These are phyloP conservation scores for Alectura lathami DNA, from an alignment of 2,113 vertebrate genomes.

Conservation along the genomic window DNA sequence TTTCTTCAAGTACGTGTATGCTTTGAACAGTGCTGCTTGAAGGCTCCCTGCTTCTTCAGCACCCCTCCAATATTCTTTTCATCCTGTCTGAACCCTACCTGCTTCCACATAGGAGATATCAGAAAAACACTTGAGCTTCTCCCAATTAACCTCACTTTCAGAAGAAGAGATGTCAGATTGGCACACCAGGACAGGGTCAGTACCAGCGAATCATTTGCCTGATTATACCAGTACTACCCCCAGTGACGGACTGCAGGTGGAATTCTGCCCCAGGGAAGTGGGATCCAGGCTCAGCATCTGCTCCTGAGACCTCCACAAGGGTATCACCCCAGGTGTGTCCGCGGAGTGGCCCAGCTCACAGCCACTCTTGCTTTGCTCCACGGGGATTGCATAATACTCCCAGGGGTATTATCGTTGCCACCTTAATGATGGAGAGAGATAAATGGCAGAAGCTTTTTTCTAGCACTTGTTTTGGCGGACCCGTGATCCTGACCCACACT, in stretches of 20 bases:
- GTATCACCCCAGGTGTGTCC: not conserved
- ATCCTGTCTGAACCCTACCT: not conserved
- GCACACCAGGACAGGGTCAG: not conserved
- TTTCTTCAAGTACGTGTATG: not conserved
- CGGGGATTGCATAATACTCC: not conserved
- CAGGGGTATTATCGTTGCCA: not conserved
- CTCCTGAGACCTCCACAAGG: accelerated
- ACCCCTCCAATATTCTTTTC: not conserved
- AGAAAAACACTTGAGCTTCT: not conserved
- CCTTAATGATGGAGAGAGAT: not conserved
- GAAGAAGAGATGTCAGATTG: not conserved
- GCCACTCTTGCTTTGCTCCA: not conserved
- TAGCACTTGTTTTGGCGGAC: not conserved
- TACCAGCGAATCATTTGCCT: not conserved
- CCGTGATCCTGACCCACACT: not conserved
- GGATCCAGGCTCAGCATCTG: not conserved
- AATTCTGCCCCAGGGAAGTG: not conserved
- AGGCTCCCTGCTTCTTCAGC: not conserved
- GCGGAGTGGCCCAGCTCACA: not conserved
- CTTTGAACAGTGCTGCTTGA: not conserved
- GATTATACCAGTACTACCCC: not conserved
- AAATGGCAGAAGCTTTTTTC: not conserved
- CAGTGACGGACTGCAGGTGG: not conserved
- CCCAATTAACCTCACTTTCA: not conserved
- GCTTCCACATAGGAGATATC: not conserved